A percentile compares a stretch with the other conserved stretches of the same genome.
These are phyloP conservation scores for Tortrix viridana DNA, from an alignment of 2,888 invertebrate genomes.

Conservation along the genomic window DNA sequence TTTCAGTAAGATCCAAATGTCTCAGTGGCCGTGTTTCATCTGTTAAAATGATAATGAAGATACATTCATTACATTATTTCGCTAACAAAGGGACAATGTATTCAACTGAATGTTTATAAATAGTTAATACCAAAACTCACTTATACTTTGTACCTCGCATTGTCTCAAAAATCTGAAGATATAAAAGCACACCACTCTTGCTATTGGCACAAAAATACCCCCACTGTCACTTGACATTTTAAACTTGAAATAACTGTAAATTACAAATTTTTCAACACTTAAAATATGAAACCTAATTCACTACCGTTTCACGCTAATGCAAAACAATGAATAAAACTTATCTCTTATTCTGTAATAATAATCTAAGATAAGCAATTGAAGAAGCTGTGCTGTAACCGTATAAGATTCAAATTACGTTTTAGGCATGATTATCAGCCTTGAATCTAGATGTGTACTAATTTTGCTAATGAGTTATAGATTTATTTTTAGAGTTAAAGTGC, in stretches of 20 bases:
- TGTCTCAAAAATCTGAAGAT: slow-evolving; percentile 61
- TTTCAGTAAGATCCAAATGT: too few relatives aligned
- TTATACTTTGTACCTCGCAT: slow-evolving; percentile 49
- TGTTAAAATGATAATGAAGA: too few relatives aligned
- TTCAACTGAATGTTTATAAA: too few relatives aligned
- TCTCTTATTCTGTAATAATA: slow-evolving; percentile 1
- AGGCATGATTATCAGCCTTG: neutral
- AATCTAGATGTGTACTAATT: slow-evolving; percentile 3
- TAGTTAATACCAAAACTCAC: slow-evolving; percentile 52
- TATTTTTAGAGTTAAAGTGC: neutral
- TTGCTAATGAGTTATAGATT: neutral
- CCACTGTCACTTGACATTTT: slow-evolving; percentile 68
- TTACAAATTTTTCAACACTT: slow-evolving; percentile 1
- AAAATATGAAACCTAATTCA: slow-evolving; percentile 8
- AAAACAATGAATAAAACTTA: slow-evolving; percentile 27
- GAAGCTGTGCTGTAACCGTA: neutral
- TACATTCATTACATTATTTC: too few relatives aligned
- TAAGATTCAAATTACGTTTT: slow-evolving; percentile 11
- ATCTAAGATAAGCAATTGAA: neutral
- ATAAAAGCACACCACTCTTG: slow-evolving; percentile 57
- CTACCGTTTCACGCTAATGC: slow-evolving; percentile 23
- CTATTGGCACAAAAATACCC: slow-evolving; percentile 58
- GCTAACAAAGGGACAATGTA: too few relatives aligned
- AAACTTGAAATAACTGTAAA: slow-evolving; percentile 1
- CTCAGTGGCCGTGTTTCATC: too few relatives aligned